Evolutionary conservation across 2,888 invertebrate species (phyloP).

Genomic region (Athalia rosae): DNA sequence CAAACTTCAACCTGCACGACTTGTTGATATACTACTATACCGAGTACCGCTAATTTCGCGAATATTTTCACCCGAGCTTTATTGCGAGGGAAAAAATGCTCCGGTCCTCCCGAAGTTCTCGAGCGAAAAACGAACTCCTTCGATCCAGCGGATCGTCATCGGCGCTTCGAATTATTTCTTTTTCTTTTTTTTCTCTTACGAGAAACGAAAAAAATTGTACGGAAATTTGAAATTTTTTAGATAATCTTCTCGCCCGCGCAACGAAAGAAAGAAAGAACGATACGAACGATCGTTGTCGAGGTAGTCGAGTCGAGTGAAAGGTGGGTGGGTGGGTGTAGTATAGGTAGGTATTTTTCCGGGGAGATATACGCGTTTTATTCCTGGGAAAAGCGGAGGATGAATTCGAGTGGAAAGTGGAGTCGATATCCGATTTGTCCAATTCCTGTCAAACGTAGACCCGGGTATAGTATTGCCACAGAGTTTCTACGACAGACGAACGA

Average conservation of each 20-base stretch:
- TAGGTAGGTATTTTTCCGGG: not conserved
- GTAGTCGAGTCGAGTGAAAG: no score
- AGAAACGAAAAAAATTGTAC: no score
- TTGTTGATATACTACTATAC: no score
- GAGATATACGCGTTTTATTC: slow-evolving; percentile 7
- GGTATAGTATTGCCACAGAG: not conserved
- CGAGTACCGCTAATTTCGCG: no score
- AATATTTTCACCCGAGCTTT: no score
- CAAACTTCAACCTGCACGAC: not conserved
- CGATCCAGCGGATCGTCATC: not conserved
- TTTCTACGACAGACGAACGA: not conserved
- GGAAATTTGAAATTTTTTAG: no score
- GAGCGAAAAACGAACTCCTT: not conserved
- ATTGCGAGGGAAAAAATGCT: no score
- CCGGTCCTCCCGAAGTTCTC: no score
- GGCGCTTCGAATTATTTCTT: not conserved
- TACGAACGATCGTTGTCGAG: no score
- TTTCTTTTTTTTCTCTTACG: not conserved
- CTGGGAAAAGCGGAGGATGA: not conserved
- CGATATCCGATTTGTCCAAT: slow-evolving; percentile 39
- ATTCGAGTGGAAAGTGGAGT: slow-evolving; percentile 16
- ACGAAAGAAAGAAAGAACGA: no score
- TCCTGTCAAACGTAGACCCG: slow-evolving; percentile 16
- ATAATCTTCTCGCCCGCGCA: no score
- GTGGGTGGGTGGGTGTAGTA: not conserved